Evolutionary conservation across 2,113 vertebrate species (phyloP), one percentile per base, ranked within the genome.

Genomic region (Nettapus auritus): DNA sequence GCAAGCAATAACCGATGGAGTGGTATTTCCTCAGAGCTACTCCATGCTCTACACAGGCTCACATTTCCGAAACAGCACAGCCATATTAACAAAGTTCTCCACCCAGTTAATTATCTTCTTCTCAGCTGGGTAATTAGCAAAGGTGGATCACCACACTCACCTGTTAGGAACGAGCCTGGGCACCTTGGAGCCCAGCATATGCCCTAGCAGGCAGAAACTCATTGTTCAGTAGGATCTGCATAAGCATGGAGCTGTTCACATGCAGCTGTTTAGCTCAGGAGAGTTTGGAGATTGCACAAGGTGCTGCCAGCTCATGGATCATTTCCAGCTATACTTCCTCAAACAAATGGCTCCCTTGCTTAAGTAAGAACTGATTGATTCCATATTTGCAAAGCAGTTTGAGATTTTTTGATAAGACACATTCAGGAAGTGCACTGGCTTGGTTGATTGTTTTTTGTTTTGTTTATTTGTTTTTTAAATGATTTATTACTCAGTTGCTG

Each of bases 151-250:
- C 34, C 70, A 64, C 50, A 90, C 17, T 85, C 93, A 92, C 48
- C 85, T 64, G n/a, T 50, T 62, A 89, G 81, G 95, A 96, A 97
- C 91, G 91, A 93, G 77, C 31, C 82, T 50, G 74, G 70, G 74
- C 86, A 87, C 48, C 44, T 82, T 53, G 36, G 50, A 71, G 26
- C 69, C 26, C 81, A 82, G 70, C 34, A 60, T 66, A 22, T 90
- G 62, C 91, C 81, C 89, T 96, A 77, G 88, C 95, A 96, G 95
- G 64, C 82, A 95, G 89, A 93, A 89, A 95, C 94, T 80, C 84
- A 57, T 86, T 62, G 20, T 8, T 94, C 4, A 1, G 79, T 46
- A 74, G 33, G 55, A 67, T 70, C 62, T 88, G n/a, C 40, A 90
- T 91, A 88, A 96, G 68, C 63, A 60, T 0, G 1, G 64, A 18